Percentiles rank a stretch among this genome's conserved stretches.
phyloP scores from a whole-genome alignment of 2,113 vertebrate genomes.

The Cyprinodon brontotheroides region DNA sequence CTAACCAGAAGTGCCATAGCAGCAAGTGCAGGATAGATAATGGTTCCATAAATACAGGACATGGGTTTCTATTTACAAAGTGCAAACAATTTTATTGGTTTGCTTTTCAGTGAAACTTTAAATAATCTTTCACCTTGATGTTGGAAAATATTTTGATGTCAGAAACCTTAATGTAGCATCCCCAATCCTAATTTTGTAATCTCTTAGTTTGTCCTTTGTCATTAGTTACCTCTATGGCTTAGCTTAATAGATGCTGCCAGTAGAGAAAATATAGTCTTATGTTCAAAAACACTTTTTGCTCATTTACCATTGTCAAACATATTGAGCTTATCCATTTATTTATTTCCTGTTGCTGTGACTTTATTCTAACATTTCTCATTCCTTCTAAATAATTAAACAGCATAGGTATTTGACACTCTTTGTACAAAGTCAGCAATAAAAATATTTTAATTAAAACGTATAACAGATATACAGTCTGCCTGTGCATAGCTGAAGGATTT shows the following conservation, averaged over 20 bases:
- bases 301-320: background rate
- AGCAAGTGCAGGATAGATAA: too few relatives aligned
- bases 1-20: too few relatives aligned
- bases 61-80: too few relatives aligned
- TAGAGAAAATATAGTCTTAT: background rate
- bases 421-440: background rate
- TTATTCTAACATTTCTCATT: background rate
- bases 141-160: too few relatives aligned
- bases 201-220: background rate
- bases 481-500: conserved; percentile 9
- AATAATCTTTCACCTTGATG: too few relatives aligned
- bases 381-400: background rate
- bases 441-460: background rate
- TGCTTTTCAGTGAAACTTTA: too few relatives aligned
- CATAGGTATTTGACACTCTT: too few relatives aligned
- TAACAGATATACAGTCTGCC: too few relatives aligned
- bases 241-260: background rate
- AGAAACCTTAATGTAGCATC: background rate
- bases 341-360: background rate
- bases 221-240: background rate
- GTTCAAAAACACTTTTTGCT: background rate
- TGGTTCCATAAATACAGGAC: too few relatives aligned
- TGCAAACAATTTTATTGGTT: too few relatives aligned
- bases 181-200: background rate
- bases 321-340: background rate